Evolutionary conservation across 2,113 vertebrate genomes (phyloP).

Genomic region (Pithys albifrons): DNA sequence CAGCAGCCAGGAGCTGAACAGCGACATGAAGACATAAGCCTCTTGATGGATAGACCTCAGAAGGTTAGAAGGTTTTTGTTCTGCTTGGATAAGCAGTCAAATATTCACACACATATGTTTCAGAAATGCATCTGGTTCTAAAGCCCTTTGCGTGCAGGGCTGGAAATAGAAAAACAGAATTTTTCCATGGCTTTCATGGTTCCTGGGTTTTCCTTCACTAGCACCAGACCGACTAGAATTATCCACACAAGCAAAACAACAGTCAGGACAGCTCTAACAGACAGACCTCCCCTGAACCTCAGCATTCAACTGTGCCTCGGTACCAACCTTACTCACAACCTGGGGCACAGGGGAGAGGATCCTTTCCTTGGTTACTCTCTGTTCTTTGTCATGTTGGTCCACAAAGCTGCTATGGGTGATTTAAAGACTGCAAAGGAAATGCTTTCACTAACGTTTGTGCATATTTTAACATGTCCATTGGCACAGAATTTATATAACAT

Average conservation of each 20-base stretch:
- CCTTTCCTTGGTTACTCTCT: background rate
- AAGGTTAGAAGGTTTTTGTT: constrained; percentile 38
- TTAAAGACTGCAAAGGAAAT: background rate
- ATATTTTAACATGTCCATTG: background rate
- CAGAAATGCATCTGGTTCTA: constrained; percentile 36
- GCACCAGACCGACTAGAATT: background rate
- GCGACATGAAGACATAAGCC: constrained; percentile 47
- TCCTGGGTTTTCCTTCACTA: background rate
- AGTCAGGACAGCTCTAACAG: background rate
- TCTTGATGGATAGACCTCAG: constrained; percentile 60
- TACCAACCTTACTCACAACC: background rate
- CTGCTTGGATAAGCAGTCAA: constrained; percentile 35
- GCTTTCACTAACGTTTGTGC: background rate
- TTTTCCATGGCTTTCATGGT: background rate
- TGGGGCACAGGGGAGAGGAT: background rate
- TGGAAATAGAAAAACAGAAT: constrained; percentile 34
- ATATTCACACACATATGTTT: constrained; percentile 44
- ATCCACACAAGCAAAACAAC: background rate
- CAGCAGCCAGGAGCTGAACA: background rate
- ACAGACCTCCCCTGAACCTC: background rate
- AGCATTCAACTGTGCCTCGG: background rate
- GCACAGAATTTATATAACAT: background rate
- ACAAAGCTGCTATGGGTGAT: background rate
- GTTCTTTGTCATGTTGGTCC: background rate
- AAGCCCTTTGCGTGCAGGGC: constrained; percentile 9